Evolutionary conservation across 2,888 invertebrate genomes (phyloP).

Genomic region (Erebia epiphron): DNA sequence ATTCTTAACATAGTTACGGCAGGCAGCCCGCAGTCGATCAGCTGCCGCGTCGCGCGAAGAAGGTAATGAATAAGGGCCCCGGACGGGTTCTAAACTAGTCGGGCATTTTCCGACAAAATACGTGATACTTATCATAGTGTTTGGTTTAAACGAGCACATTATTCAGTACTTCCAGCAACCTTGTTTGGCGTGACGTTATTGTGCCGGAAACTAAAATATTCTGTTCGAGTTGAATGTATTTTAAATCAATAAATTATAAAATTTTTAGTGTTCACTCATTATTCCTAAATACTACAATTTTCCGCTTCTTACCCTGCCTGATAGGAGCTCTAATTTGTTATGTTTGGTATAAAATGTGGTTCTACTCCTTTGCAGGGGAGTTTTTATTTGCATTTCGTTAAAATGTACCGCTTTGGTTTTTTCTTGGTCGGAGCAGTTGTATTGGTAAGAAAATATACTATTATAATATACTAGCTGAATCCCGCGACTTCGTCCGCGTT

Average conservation of each 20-base stretch:
- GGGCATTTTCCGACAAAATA: too few relatives aligned
- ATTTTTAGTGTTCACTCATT: background rate
- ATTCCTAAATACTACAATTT: conserved; percentile 8
- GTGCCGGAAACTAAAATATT: background rate
- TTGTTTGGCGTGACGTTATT: background rate
- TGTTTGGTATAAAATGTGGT: conserved; percentile 26
- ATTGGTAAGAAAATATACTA: conserved; percentile 3
- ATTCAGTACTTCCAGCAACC: too few relatives aligned
- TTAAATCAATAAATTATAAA: conserved; percentile 4
- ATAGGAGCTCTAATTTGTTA: conserved; percentile 21
- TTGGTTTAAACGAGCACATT: too few relatives aligned
- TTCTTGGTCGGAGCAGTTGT: conserved; percentile 16
- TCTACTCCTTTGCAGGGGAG: background rate
- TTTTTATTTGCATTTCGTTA: background rate
- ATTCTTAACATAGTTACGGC: too few relatives aligned
- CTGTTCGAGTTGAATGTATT: background rate
- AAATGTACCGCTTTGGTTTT: conserved; percentile 23
- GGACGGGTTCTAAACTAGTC: too few relatives aligned
- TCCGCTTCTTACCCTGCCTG: conserved; percentile 6
- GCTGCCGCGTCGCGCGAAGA: too few relatives aligned
- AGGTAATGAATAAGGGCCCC: too few relatives aligned
- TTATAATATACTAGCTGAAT: background rate
- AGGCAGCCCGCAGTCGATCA: too few relatives aligned
- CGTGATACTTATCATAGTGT: too few relatives aligned
- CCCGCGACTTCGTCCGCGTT: too few relatives aligned